Evolutionary conservation across 2,888 invertebrate species (phyloP), one percentile per base, ranked within the genome.

Genomic region (Hyalella azteca): DNA sequence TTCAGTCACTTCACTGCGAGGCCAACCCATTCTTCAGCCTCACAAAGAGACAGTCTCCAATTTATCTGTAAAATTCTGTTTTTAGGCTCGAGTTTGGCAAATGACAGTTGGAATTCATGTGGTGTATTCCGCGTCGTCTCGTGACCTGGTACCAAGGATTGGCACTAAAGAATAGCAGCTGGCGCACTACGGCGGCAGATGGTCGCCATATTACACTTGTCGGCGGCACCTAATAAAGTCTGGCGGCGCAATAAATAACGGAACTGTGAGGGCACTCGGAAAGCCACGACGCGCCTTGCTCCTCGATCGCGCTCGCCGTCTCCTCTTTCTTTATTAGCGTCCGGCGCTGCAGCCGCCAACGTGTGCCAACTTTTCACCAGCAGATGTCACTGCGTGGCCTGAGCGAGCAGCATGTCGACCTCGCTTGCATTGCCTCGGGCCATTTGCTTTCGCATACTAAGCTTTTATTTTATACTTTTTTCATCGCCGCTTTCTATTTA

Each of bases 161-260:
- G 66, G 66, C 66, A 66, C 66, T 66, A 66, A 66, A 66, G 66
- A 66, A 66, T 66, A 19, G 39, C 66, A 66, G 66, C 66, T 66
- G 66, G 66, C 66, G 66, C 66, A 2, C 66, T 36, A 13, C 19
- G 66, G 66, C 66, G 66, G 66, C 66, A 66, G 66, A 66, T 66
- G 66, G 66, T 66, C 66, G 66, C 66, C 66, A 66, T 66, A 66
- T 66, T 66, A 66, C 66, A 66, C 66, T 66, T 66, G 66, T 66
- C 66, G 66, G 66, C 66, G 66, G 36, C 66, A 66, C 66, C 66
- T 66, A 66, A 66, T 66, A 66, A 66, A 66, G 66, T 66, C 66
- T 66, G 36, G 66, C 32, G 66, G 36, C 29, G 66, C 66, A 66
- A 66, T 66, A 66, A 66, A 66, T 66, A 66, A 66, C 66, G 32